A percentile compares a stretch with the other conserved stretches of the same genome.
Evolutionary conservation across 2,888 invertebrate genomes (phyloP).

Genomic region (Campoplex capitator): DNA sequence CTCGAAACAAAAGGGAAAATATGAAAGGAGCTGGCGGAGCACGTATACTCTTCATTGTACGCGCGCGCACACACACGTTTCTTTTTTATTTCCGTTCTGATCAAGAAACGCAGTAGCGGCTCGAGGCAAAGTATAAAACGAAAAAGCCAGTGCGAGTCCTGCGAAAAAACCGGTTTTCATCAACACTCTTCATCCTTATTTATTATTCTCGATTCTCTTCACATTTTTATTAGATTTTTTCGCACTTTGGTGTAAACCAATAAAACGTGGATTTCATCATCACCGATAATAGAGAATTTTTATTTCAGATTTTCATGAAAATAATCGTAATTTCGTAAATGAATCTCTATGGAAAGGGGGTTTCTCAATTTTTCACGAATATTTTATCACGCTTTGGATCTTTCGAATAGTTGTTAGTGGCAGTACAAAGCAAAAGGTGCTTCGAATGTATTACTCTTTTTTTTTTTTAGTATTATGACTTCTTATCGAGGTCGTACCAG

Average conservation of each 20-base stretch:
- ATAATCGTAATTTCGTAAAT: neutral
- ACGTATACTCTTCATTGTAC: neutral
- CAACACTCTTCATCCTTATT: neutral
- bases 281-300: too few species aligned
- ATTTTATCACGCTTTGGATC: neutral
- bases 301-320: neutral
- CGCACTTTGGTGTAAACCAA: too few species aligned
- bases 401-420: neutral
- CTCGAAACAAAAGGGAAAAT: slow-evolving; percentile 52
- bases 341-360: neutral
- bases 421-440: neutral
- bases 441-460: neutral
- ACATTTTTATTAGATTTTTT: neutral
- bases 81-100: slow-evolving; percentile 10
- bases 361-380: neutral
- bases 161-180: too few species aligned
- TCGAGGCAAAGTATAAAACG: too few species aligned
- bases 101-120: neutral
- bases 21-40: slow-evolving; percentile 37
- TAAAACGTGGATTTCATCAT: neutral
- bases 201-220: neutral
- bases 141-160: too few species aligned
- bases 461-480: slow-evolving; percentile 21
- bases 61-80: neutral
- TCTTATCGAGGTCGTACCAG: slow-evolving; percentile 25